phyloP scores from a whole-genome alignment of 2,888 invertebrate genomes.

The Patella depressa region DNA sequence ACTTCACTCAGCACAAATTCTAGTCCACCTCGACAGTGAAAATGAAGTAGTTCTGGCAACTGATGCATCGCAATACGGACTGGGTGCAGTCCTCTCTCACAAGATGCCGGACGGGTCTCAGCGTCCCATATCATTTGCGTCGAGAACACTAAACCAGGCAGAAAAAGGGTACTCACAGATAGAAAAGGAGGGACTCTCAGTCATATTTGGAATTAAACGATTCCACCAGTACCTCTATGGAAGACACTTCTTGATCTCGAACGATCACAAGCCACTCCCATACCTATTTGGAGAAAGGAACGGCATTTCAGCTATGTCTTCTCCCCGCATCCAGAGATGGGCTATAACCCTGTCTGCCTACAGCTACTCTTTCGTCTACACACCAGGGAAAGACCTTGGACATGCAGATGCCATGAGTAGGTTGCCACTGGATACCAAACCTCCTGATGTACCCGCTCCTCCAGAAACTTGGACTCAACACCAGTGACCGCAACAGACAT shows the following conservation, averaged over 20 bases:
- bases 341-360: too few species aligned
- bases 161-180: neutral
- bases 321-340: too few species aligned
- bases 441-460: too few species aligned
- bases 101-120: neutral
- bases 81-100: constrained; percentile 46
- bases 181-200: neutral
- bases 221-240: constrained; percentile 1
- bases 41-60: constrained; percentile 35
- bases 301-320: too few species aligned
- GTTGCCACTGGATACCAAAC: too few species aligned
- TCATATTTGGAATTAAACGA: neutral
- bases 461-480: too few species aligned
- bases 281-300: neutral
- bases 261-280: constrained; percentile 8
- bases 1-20: constrained; percentile 14
- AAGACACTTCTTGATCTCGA: neutral
- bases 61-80: constrained; percentile 44
- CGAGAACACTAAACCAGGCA: neutral
- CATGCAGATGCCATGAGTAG: too few species aligned
- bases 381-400: too few species aligned
- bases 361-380: too few species aligned
- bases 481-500: too few species aligned
- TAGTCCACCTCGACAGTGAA: constrained; percentile 35
- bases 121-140: constrained; percentile 6